A percentile compares a stretch with the other conserved stretches of the same genome.
Evolutionary conservation across 2,888 invertebrate species (phyloP).

Genomic region (Platerodrilus igneus): DNA sequence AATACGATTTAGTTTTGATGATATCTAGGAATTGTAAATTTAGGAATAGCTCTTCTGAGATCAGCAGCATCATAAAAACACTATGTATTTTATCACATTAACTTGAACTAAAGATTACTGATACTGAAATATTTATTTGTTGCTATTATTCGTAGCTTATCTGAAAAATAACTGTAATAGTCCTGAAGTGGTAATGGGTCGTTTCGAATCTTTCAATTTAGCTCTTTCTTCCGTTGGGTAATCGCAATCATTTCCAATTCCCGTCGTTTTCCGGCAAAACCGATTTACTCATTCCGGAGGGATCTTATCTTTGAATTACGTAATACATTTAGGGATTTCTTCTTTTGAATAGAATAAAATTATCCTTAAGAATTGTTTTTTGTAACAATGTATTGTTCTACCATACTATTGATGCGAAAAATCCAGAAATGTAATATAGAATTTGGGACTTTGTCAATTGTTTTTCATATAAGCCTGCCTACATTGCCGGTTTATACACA

Average conservation of each 20-base stretch:
- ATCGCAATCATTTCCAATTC: conserved; percentile 45
- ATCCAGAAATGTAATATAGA: no score
- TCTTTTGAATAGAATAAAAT: conserved; percentile 11
- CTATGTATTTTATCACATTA: no score
- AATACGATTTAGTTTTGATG: neutral
- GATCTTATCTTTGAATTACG: conserved; percentile 34
- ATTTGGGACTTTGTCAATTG: no score
- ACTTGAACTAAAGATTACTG: neutral
- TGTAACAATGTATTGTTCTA: no score
- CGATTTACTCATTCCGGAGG: conserved; percentile 40
- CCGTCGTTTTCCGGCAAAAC: conserved; percentile 44
- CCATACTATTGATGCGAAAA: no score
- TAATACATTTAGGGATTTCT: conserved; percentile 32
- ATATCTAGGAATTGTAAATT: neutral
- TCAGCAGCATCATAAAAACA: no score
- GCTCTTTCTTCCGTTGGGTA: conserved; percentile 41
- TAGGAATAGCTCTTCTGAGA: no score
- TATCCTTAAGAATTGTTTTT: conserved; percentile 12
- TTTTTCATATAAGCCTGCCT: no score
- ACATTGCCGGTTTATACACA: no score
- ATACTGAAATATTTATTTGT: conserved; percentile 23
- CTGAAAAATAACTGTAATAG: conserved; percentile 17
- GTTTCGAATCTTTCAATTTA: conserved; percentile 39
- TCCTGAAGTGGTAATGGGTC: conserved; percentile 26
- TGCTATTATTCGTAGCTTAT: conserved; percentile 20